phyloP scores from a whole-genome alignment of 2,888 invertebrate genomes.

The Pollenia amentaria region DNA sequence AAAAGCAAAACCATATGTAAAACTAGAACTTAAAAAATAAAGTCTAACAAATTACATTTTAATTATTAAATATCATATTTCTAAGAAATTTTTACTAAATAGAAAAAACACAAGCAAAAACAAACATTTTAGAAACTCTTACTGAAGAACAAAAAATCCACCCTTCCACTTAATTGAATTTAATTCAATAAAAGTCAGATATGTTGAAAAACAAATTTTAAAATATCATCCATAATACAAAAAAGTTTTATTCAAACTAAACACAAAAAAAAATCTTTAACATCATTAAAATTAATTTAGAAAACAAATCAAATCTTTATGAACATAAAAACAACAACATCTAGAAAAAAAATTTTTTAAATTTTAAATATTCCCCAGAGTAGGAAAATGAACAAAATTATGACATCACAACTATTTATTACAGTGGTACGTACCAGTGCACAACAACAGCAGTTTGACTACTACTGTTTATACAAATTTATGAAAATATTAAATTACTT shows the following conservation, averaged over 20 bases:
- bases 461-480: constrained; percentile 26
- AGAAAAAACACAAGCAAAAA: background rate
- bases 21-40: constrained; percentile 2
- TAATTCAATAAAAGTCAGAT: constrained; percentile 63
- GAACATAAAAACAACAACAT: background rate
- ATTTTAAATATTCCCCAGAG: constrained; percentile 48
- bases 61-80: constrained; percentile 46
- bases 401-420: constrained; percentile 56
- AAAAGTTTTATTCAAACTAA: constrained; percentile 12
- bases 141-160: background rate
- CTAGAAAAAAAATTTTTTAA: background rate
- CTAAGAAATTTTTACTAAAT: constrained; percentile 42
- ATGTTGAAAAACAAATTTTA: constrained; percentile 35
- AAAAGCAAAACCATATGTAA: background rate
- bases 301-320: constrained; percentile 58
- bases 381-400: constrained; percentile 17
- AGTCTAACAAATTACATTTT: background rate
- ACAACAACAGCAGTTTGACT: constrained; percentile 10
- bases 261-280: constrained; percentile 31
- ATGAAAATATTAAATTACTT: constrained; percentile 37
- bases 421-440: background rate
- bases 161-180: constrained; percentile 60
- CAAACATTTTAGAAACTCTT: background rate
- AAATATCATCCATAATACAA: constrained; percentile 18
- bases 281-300: constrained; percentile 68